Base-by-base conservation (phyloP, 2,888 invertebrate species). In the Charanyca ferruginea region DNA sequence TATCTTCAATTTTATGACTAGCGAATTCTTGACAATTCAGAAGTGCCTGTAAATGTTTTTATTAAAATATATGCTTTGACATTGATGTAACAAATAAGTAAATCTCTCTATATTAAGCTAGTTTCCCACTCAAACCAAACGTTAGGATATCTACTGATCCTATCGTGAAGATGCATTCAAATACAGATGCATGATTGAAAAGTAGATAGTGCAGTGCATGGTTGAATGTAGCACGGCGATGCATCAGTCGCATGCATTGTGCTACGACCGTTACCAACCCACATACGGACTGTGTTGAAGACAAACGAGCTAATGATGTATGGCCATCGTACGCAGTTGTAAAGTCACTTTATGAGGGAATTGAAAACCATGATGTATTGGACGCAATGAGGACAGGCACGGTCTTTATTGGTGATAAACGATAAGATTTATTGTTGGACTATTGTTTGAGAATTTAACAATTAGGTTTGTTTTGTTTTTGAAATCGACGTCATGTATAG, bases 231-330 rank as follows among this genome's bases (percentile, higher is more conserved):
- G 92, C 87, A 91, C 92, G 86, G 79, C 88, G 83, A 90, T 93
- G 92, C 90, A 91, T 90, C 90, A 89, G 85, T 67, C 73, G 82
- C 86, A 83, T 86, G 91, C 88, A 93, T 94, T 94, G 94, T 94
- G 89, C 83, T 85, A 83, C 83, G 81, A 94, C 95, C 94, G 94
- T 94, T 94, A 93, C 86, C 71, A 91, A 85, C 93, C 89, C 90
- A 94, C 93, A 91, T 93, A 89, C 86, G 67, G 72, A 82, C 83
- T 70, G 66, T 73, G 74, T 71, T 70, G 73, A 79, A 89, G 89
- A 91, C 92, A 92, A 93, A 93, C 90, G 79, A 90, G 87, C 87
- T 87, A 86, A 91, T 92, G 92, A 93, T 91, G 84, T 90, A 93
- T 91, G 87, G 81, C 80, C 86, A 84, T 85, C 73, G 79, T 82